Base-by-base conservation (phyloP, 1,140 invertebrate species). In the Caenorhabditis brenneri region DNA sequence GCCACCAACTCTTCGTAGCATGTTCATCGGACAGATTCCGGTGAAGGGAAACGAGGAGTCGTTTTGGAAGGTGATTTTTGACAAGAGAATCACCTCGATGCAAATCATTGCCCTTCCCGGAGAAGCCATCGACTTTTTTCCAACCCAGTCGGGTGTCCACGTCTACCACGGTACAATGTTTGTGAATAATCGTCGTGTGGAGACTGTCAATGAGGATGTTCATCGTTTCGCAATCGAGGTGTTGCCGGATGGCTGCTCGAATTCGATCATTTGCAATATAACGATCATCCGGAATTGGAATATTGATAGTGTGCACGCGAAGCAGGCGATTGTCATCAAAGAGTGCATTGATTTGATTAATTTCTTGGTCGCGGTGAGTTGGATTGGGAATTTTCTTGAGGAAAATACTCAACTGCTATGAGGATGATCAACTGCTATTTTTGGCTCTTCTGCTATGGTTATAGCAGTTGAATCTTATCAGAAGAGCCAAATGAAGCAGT, bases 201-300 rank as follows among this genome's bases (percentile, higher is more conserved):
- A 65, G 60, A 27, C 19, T 1, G 60, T 36, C 60, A 65, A 24
- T 39, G 60, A 65, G 10, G 60, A 65, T 65, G 60, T 65, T n/a
- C 24, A 65, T 27, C 60, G 60, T 19, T 65, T 65, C 36, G 12
- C n/a, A 19, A 65, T 65, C 36, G 60, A 65, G 22, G 60, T 65
- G 4, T 9, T 65, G 31, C 60, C 60, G 4, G 19, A 65, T 10
- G 60, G 60, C 15, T 65, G 60, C 22, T 65, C 60, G 12, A 65
- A 65, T 19, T 65, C 60, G 7, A 65, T 65, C 9, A 65, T 81
- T 33, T 81, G 80, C n/a, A 81, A 55, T 29, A 46, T 79, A 4
- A 49, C 78, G 4, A 7, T 79, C 9, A 79, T 79, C 42, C 48
- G 19, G n/a, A n/a, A n/a, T n/a, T n/a, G n/a, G n/a, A n/a, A n/a